These are phyloP conservation scores for Rugalucina vietnamica DNA, from an alignment of 2,888 invertebrate genomes.

Conservation along the genomic window DNA sequence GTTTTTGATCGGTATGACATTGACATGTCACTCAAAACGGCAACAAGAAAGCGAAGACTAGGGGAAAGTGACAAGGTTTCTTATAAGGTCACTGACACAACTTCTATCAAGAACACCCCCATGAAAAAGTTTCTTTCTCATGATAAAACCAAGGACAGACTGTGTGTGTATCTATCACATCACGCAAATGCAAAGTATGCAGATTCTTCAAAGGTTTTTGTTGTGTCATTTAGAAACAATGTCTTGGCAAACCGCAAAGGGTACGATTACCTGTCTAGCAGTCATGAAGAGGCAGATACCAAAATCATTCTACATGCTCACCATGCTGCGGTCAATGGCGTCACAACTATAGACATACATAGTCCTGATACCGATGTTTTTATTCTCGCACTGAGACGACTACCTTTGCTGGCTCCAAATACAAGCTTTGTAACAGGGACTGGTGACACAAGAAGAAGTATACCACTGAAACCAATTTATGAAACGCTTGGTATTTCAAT, in stretches of 20 bases:
- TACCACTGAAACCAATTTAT: neutral
- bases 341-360: neutral
- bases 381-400: neutral
- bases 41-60: neutral
- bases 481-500: neutral
- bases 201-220: neutral
- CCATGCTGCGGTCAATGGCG: neutral
- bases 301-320: neutral
- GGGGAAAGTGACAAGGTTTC: neutral
- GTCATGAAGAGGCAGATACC: neutral
- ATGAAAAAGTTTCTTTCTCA: slow-evolving; percentile 18
- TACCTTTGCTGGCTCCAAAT: neutral
- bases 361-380: neutral
- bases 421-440: neutral
- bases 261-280: too few species aligned
- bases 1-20: slow-evolving; percentile 32
- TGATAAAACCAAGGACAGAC: slow-evolving; percentile 22
- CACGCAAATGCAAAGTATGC: neutral
- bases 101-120: slow-evolving; percentile 10
- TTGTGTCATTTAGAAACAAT: neutral
- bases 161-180: slow-evolving; percentile 7
- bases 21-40: slow-evolving; percentile 16
- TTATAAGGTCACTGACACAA: slow-evolving; percentile 21
- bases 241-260: neutral
- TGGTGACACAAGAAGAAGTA: neutral